Conservation (phyloP, 1,140 invertebrate species). For the Drosophila teissieri region DNA sequence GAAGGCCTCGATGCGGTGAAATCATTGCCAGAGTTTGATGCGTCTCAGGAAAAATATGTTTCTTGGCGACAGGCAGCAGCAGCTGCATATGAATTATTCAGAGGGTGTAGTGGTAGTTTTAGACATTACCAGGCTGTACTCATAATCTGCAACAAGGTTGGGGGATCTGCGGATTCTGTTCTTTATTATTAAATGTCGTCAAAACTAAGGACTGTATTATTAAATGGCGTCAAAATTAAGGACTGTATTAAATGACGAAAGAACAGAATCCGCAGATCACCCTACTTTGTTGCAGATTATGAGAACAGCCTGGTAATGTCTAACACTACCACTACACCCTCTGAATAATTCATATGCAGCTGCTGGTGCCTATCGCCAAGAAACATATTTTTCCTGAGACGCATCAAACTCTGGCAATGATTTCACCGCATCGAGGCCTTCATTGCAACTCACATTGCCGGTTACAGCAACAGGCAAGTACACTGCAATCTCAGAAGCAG, state of each 20-base stretch:
- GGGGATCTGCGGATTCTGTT: conserved; percentile 29
- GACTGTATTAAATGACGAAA: conserved; percentile 20
- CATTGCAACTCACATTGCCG: conserved; percentile 3
- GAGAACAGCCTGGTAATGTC: conserved; percentile 34
- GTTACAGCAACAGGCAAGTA: conserved; percentile 4
- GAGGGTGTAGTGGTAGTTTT: conserved; percentile 17
- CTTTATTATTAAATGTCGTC: too few species aligned
- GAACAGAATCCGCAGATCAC: conserved; percentile 28
- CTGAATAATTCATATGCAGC: conserved; percentile 14
- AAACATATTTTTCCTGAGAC: background rate
- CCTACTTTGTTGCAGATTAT: conserved; percentile 47
- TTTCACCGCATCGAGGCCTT: conserved; percentile 13
- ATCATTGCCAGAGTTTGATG: conserved; percentile 5
- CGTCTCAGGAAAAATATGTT: conserved; percentile 3
- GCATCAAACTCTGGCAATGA: conserved; percentile 11
- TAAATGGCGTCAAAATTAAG: conserved; percentile 52
- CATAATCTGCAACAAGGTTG: conserved; percentile 45
- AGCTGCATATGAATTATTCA: conserved; percentile 10
- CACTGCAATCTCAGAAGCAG: background rate
- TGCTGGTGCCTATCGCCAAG: conserved; percentile 2
- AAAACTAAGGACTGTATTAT: too few species aligned
- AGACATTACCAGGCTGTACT: conserved; percentile 35
- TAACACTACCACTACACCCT: conserved; percentile 16
- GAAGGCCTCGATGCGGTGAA: conserved; percentile 13
- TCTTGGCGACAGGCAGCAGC: conserved; percentile 6